Evolutionary conservation across 2,888 invertebrate species (phyloP), one percentile per base, ranked within the genome.

Genomic region (Diplolepis rosae): DNA sequence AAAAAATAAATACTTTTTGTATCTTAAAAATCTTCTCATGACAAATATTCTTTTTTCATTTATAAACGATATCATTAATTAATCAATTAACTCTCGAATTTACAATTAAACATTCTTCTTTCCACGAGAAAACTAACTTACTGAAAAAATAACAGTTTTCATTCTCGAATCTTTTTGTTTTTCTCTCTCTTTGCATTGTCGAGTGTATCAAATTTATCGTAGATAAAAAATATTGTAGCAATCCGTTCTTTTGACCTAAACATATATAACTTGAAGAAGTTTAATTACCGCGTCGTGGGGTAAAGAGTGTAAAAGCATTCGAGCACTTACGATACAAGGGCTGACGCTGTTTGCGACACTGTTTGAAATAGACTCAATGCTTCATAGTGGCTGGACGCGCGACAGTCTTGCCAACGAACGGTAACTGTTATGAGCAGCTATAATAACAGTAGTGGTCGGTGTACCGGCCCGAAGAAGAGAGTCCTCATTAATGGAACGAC

Each of bases 401-500:
- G 77, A 80, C 77, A 79, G 78, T 78, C 73, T 79, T 79, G 83
- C 81, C 84, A 83, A 80, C 77, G 77, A 70, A 54, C 77, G 77
- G 74, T 80, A 79, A 80, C 83, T 82, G 84, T 87, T 87, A 87
- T 87, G 86, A 87, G 82, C 84, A 82, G 83, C 84, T 86, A 83
- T 86, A 85, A 86, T 85, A 87, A 86, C 85, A 86, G 84, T 74
- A 72, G 61, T 61, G 65, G 52, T 32, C 72, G 28, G 65, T 72
- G 39, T 39, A 13, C 73, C 72, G 73, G 71, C 73, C 74, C 76
- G 74, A 75, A 76, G 77, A 75, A 76, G 77, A 77, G 78, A 70
- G 71, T 69, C 81, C 86, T 87, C 87, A 85, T 87, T 87, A 87
- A 87, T 87, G 87, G 84, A 83, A 78, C 84, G 84, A 82, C 82